Base-by-base conservation (phyloP, 2,797 vertebrate species). In the Malurus splendens region DNA sequence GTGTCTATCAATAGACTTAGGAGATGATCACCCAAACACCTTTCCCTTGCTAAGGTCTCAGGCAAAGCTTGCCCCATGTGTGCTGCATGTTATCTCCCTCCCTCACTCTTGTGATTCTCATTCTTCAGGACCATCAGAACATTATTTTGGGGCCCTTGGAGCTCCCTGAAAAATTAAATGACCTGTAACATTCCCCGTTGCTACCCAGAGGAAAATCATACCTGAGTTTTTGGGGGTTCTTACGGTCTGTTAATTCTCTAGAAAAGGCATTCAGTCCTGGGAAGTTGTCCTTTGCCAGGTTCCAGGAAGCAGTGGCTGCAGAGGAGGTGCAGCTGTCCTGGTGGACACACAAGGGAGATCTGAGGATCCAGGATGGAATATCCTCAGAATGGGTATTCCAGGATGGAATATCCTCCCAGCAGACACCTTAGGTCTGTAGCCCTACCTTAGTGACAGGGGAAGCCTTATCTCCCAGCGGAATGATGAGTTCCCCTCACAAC, bases 401-500 rank as follows among this genome's bases (percentile, higher is more conserved):
- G 50, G 33, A 6, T 22, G 30, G 73, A 51, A 51, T 36, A 71
- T 36, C n/a, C 54, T 57, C 27, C 48, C 27, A 32, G 55, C 70
- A 66, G 47, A 64, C 7, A 0, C 44, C 36, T 82, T 20, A 6
- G 25, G 5, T 65, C 72, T 59, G 20, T 4, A 56, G 79, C 70
- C 56, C 64, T 25, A 27, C 74, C 44, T 60, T 2, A 66, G 39
- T 45, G 76, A 24, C 60, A 42, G 70, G 66, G 57, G 25, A 62
- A 86, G 65, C 65, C 66, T 87, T 48, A 20, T 52, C 45, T 80
- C 52, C 51, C 66, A 47, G 41, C 6, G 3, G n/a, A 81, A 66
- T 30, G 33, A 92, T 73, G 77, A 87, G 71, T 73, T 92, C 80
- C 67, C 45, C 51, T 82, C 62, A 62, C 87, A 79, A 23, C 42